Percentiles rank a stretch among this genome's conserved stretches.
Evolutionary conservation across 1,140 invertebrate genomes (phyloP).

Genomic region (Thaumatotibia leucotreta): DNA sequence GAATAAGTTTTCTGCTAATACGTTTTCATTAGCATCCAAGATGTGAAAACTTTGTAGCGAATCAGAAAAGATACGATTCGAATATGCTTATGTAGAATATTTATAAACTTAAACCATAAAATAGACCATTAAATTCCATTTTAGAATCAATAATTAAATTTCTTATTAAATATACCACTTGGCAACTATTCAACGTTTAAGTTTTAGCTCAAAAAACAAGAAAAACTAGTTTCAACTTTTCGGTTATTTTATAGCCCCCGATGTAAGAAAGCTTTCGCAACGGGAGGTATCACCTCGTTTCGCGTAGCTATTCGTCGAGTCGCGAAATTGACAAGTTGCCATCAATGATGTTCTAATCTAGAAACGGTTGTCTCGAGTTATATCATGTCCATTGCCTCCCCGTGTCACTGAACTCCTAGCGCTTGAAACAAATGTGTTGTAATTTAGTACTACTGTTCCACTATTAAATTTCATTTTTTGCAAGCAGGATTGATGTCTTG

Average conservation of each 20-base stretch:
- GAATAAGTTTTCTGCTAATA: not conserved
- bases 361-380: not conserved
- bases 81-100: not conserved
- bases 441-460: not conserved
- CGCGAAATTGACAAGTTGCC: not conserved
- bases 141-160: not conserved
- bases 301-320: not conserved
- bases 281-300: not conserved
- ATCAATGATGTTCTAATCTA: not conserved
- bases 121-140: not conserved
- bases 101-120: not conserved
- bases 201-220: not conserved
- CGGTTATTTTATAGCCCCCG: not conserved
- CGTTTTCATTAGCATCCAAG: not conserved
- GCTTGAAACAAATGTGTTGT: not conserved
- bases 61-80: not conserved
- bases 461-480: not conserved
- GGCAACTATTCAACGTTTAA: not conserved
- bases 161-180: not conserved
- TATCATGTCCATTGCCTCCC: not conserved
- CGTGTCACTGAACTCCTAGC: not conserved
- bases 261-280: not conserved
- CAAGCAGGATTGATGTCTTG: slow-evolving; percentile 1
- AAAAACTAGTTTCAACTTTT: not conserved
- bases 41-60: not conserved